These are phyloP conservation scores for Pantherophis vulpinus DNA, from an alignment of 2,797 vertebrate species.

Conservation along the genomic window DNA sequence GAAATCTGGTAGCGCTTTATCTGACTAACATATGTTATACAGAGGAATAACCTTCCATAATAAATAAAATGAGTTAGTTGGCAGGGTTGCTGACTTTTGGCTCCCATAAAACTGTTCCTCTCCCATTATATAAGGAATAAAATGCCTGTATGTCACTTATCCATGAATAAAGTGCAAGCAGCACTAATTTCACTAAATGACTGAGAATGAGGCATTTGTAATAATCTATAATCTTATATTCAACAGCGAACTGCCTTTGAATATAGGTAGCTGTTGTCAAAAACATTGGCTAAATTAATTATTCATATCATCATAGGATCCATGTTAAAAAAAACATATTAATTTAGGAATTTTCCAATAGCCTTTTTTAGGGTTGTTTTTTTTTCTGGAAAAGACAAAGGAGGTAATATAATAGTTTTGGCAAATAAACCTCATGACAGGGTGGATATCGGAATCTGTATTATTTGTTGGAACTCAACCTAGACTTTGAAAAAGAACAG, in stretches of 20 bases:
- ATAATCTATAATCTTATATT: background rate
- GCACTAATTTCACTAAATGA: background rate
- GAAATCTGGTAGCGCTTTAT: background rate
- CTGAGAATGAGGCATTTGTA: background rate
- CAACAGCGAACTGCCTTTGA: background rate
- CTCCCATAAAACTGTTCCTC: background rate
- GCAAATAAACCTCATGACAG: slow-evolving; percentile 53
- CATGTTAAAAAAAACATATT: slow-evolving; percentile 27
- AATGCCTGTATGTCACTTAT: background rate
- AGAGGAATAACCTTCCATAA: background rate
- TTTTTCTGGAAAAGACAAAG: slow-evolving; percentile 57
- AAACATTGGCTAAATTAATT: background rate
- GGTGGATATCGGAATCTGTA: slow-evolving; percentile 53
- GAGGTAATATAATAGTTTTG: slow-evolving; percentile 60
- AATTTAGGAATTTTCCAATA: slow-evolving; percentile 45
- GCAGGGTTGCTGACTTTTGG: background rate
- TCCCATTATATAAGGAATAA: background rate
- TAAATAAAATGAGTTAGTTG: background rate
- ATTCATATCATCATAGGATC: background rate
- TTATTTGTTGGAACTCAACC: slow-evolving; percentile 59
- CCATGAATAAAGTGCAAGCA: background rate
- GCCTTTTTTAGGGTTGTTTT: slow-evolving; percentile 24
- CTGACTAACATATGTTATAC: background rate
- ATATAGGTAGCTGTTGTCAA: background rate
- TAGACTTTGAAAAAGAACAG: slow-evolving; percentile 49